These are phyloP conservation scores for Alosa alosa DNA, from an alignment of 2,113 vertebrate species.

Conservation along the genomic window DNA sequence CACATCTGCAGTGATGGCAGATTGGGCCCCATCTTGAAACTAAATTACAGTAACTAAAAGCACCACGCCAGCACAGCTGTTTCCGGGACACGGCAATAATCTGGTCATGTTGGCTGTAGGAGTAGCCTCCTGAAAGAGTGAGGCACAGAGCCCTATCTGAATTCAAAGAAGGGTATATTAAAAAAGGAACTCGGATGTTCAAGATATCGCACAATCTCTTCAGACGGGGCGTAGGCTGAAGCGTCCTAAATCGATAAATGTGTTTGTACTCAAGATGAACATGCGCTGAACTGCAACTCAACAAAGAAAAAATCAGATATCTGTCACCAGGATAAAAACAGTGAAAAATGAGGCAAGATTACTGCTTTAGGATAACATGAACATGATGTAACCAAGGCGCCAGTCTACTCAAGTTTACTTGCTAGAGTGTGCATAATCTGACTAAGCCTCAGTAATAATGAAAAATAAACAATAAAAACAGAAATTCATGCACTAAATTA, in stretches of 20 bases:
- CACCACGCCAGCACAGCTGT: conserved; percentile 6
- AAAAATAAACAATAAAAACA: not conserved
- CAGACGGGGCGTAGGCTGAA: not conserved
- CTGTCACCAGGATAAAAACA: not conserved
- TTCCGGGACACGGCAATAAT: conserved; percentile 30
- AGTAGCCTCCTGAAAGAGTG: not conserved
- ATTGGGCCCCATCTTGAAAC: not conserved
- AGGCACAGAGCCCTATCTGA: conserved; percentile 13
- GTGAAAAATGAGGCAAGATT: not conserved
- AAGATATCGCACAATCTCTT: not conserved
- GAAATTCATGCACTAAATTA: conserved; percentile 24
- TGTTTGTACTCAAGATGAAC: not conserved
- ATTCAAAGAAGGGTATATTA: not conserved
- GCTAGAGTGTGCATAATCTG: not conserved
- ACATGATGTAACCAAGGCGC: not conserved
- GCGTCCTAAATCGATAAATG: not conserved
- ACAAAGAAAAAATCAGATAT: not conserved
- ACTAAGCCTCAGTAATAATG: not conserved
- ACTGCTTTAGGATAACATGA: not conserved
- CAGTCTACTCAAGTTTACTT: not conserved
- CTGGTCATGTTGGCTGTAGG: conserved; percentile 13
- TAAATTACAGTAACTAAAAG: conserved; percentile 26
- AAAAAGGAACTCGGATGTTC: conserved; percentile 1
- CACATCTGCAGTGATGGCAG: not conserved
- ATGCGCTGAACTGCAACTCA: not conserved